phyloP scores from a whole-genome alignment of 2,797 vertebrate genomes.

The Spinibarbus caldwelli region DNA sequence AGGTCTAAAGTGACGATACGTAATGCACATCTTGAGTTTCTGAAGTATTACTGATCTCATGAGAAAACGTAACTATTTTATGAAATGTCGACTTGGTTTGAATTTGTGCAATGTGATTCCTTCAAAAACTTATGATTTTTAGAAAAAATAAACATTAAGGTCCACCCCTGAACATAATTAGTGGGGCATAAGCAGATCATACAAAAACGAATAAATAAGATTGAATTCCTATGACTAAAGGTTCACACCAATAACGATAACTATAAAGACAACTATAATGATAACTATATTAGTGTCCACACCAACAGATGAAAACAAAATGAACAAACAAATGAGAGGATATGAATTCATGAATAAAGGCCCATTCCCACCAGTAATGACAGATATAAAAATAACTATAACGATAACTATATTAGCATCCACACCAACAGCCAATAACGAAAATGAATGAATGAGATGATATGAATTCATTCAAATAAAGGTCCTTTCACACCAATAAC shows the following conservation, averaged over 20 bases:
- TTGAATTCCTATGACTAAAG: neutral
- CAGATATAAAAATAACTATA: neutral
- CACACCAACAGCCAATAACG: neutral
- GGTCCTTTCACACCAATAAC: neutral
- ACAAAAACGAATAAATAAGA: neutral
- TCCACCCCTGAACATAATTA: neutral
- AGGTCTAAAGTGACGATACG: constrained; percentile 60
- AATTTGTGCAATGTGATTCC: neutral
- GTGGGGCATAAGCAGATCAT: neutral
- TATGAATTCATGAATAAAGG: neutral
- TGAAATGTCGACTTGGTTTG: neutral
- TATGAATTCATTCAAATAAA: neutral
- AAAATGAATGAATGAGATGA: neutral
- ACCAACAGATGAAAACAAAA: neutral
- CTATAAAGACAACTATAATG: too few relatives aligned
- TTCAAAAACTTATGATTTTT: neutral
- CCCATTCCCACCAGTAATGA: neutral
- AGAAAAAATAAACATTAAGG: neutral
- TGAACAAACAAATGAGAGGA: neutral
- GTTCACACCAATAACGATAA: neutral
- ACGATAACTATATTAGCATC: neutral
- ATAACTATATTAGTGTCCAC: neutral
- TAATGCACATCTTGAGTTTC: constrained; percentile 60
- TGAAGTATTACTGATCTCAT: neutral
- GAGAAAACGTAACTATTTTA: neutral